Evolutionary conservation across 2,888 invertebrate genomes (phyloP).

Genomic region (Lithosia quadra): DNA sequence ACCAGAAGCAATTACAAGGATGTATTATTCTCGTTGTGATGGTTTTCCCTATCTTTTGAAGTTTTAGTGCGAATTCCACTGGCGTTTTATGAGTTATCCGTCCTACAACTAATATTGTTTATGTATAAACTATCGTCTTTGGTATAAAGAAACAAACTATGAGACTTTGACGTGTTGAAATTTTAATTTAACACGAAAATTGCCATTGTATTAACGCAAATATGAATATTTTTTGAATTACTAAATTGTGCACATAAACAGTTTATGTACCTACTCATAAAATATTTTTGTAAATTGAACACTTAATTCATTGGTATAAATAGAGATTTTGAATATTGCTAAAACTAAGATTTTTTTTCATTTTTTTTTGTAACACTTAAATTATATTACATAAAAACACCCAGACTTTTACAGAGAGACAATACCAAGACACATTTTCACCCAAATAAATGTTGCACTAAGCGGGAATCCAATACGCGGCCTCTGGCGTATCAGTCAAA

Average conservation of each 20-base stretch:
- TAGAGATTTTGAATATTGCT: too few relatives aligned
- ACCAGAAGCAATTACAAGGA: conserved; percentile 23
- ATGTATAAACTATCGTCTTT: too few relatives aligned
- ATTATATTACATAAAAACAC: too few relatives aligned
- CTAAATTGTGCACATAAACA: too few relatives aligned
- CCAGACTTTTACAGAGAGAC: too few relatives aligned
- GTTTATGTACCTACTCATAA: too few relatives aligned
- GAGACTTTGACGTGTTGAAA: conserved; percentile 19
- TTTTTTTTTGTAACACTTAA: too few relatives aligned
- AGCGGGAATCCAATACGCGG: background rate
- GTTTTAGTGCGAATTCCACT: conserved; percentile 40
- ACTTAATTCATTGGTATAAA: too few relatives aligned
- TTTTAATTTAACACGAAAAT: conserved; percentile 5
- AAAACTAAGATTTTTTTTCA: too few relatives aligned
- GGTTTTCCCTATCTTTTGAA: conserved; percentile 40
- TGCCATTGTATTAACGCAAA: background rate
- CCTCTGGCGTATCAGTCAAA: background rate
- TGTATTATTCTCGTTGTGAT: conserved; percentile 8
- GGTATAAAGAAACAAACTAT: conserved; percentile 14
- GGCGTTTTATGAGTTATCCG: conserved; percentile 38
- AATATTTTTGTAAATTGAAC: too few relatives aligned
- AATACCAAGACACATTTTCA: too few relatives aligned
- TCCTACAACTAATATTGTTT: conserved; percentile 33
- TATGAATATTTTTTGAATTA: background rate
- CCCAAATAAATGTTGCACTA: background rate